Conservation (phyloP, 2,888 invertebrate species). For the Thecophora atra region DNA sequence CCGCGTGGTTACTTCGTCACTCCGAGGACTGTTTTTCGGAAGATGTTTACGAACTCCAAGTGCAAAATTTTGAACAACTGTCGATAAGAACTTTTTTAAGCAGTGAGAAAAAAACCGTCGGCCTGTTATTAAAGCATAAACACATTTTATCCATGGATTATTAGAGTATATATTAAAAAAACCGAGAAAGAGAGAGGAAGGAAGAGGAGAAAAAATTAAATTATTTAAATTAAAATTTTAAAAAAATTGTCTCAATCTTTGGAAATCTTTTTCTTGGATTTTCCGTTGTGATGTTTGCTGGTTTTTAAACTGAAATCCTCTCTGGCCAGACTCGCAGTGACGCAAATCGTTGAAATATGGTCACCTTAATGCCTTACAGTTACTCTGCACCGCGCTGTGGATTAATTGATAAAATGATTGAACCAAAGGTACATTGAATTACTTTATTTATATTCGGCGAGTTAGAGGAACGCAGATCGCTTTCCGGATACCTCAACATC, state of each 20-base stretch:
- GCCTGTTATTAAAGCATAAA: background rate
- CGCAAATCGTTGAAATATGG: conserved; percentile 57
- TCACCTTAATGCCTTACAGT: conserved; percentile 66
- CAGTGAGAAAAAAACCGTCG: background rate
- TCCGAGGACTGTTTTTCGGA: background rate
- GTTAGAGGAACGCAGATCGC: too few species aligned
- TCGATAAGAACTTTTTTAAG: background rate
- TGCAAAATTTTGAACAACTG: background rate
- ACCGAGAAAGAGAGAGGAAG: background rate
- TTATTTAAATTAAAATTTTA: conserved; percentile 25
- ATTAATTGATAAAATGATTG: conserved; percentile 67
- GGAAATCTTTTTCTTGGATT: background rate
- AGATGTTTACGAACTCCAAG: background rate
- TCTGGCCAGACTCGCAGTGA: background rate
- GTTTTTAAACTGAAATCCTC: too few species aligned
- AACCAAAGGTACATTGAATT: conserved; percentile 62
- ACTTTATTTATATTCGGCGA: background rate
- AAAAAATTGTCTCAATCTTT: conserved; percentile 14
- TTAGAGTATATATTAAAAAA: background rate
- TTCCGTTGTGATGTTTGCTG: background rate
- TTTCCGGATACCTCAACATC: too few species aligned
- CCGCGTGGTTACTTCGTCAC: conserved; percentile 46
- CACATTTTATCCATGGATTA: conserved; percentile 32
- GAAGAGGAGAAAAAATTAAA: background rate
- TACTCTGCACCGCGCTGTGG: conserved; percentile 66